Evolutionary conservation across 2,113 vertebrate species (phyloP).

Genomic region (Vanacampus margaritifer): DNA sequence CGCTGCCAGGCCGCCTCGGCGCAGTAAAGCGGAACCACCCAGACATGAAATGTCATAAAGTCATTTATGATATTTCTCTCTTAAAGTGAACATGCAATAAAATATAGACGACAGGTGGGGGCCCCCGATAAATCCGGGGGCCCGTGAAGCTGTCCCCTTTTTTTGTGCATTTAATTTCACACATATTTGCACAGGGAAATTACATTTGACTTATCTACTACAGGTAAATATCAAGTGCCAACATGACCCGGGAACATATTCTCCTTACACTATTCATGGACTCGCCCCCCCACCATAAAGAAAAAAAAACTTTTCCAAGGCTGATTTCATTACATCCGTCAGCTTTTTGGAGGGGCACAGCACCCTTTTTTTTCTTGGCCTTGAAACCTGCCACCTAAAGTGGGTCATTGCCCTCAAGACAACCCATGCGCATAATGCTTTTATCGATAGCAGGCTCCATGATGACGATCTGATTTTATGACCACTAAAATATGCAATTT

Average conservation of each 20-base stretch:
- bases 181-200: slow-evolving; percentile 77
- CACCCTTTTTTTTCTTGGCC: background rate
- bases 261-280: background rate
- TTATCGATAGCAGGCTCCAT: background rate
- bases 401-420: background rate
- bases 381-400: background rate
- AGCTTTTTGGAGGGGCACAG: background rate
- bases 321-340: background rate
- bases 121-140: slow-evolving; percentile 45
- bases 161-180: slow-evolving; percentile 76
- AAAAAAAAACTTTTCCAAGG: background rate
- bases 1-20: background rate
- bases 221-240: slow-evolving; percentile 64
- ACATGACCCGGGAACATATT: slow-evolving; percentile 25
- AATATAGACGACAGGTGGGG: background rate
- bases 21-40: slow-evolving; percentile 37
- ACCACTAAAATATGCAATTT: slow-evolving; percentile 6
- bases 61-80: background rate
- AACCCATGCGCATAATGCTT: background rate
- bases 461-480: slow-evolving; percentile 1
- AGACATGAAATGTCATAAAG: slow-evolving; percentile 66
- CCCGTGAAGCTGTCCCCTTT: slow-evolving; percentile 52
- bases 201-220: slow-evolving; percentile 74
- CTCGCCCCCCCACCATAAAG: background rate
- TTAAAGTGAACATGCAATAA: slow-evolving; percentile 2